Base-by-base conservation (phyloP, 2,113 vertebrate genomes). In the Murina feae region DNA sequence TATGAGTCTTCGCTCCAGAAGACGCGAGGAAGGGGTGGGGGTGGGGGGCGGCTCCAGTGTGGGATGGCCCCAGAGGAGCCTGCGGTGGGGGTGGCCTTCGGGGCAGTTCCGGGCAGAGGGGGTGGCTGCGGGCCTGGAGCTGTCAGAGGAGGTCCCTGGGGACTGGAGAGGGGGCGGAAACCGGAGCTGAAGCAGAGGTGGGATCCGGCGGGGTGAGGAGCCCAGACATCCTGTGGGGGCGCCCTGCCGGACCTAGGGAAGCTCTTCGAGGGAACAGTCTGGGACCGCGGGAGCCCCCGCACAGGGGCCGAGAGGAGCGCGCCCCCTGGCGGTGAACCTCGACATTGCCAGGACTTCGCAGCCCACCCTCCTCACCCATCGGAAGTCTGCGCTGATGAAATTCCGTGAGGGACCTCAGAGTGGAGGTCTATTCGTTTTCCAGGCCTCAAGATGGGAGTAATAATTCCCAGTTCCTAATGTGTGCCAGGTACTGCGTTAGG, bases 201-300 rank as follows among this genome's bases (percentile, higher is more conserved):
- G 68, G 94, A 97, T 97, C 95, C 79, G 96, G 95, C 9, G 4
- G 58, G 76, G 58, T 12, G 89, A 63, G 55, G 58, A 96, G 84
- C 75, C 2, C n/a, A 84, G 93, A 96, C 93, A 97, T 97, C 96
- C 96, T 97, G 97, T 49, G 95, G 95, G 93, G 96, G 97, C 90
- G 90, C 76, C 81, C 11, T 49, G 74, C 44, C n/a, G 2, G 92
- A 81, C 86, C 68, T 35, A 51, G 35, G 37, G 75, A 12, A 71
- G 58, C 76, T 86, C 87, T 44, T 28, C 0, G 35, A 82, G 89
- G 39, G 28, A 86, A 86, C 47, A 1, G 32, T 17, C 39, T 21
- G 0, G 32, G 47, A 69, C 69, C 1, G 21, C 6, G 3, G 69
- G 42, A 75, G 84, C 23, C 66, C 81, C 65, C 28, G 13, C 20